phyloP scores from a whole-genome alignment of 2,888 invertebrate genomes.

The Drosophila peninsularis region DNA sequence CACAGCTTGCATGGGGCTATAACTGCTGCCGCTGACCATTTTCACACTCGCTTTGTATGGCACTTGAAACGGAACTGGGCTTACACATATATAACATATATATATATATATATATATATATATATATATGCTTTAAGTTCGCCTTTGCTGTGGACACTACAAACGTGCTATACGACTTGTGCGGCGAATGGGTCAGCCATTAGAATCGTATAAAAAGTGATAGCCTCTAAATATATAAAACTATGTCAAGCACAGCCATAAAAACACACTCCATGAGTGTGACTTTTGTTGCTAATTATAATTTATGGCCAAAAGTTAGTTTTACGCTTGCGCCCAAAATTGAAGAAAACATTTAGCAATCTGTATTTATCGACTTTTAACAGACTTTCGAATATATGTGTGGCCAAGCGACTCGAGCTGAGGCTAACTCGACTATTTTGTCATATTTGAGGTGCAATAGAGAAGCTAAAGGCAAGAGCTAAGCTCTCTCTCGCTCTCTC shows the following conservation, averaged over 20 bases:
- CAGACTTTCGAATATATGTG: neutral
- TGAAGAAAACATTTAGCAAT: conserved; percentile 6
- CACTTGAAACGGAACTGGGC: conserved; percentile 32
- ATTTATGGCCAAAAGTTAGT: conserved; percentile 8
- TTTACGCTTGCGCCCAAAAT: neutral
- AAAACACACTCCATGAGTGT: conserved; percentile 10
- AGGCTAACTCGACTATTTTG: neutral
- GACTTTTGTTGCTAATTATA: conserved; percentile 15
- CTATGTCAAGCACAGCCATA: conserved; percentile 1
- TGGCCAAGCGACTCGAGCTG: neutral
- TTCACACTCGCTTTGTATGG: conserved; percentile 13
- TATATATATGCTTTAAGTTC: conserved; percentile 27
- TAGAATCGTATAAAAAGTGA: conserved; percentile 18
- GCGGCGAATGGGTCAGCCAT: conserved; percentile 26
- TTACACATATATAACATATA: conserved; percentile 9
- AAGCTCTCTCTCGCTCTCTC: too few relatives aligned
- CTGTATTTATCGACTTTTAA: conserved; percentile 5
- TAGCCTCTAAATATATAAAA: conserved; percentile 20
- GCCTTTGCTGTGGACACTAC: conserved; percentile 19
- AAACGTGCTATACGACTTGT: conserved; percentile 24
- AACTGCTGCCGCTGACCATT: conserved; percentile 3
- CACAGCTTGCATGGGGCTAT: conserved; percentile 6
- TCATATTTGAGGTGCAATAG: neutral
- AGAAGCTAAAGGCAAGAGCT: too few relatives aligned
- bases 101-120: conserved; percentile 11